These are phyloP conservation scores for Lanius ludovicianus DNA, from an alignment of 2,113 vertebrate species.

Conservation along the genomic window DNA sequence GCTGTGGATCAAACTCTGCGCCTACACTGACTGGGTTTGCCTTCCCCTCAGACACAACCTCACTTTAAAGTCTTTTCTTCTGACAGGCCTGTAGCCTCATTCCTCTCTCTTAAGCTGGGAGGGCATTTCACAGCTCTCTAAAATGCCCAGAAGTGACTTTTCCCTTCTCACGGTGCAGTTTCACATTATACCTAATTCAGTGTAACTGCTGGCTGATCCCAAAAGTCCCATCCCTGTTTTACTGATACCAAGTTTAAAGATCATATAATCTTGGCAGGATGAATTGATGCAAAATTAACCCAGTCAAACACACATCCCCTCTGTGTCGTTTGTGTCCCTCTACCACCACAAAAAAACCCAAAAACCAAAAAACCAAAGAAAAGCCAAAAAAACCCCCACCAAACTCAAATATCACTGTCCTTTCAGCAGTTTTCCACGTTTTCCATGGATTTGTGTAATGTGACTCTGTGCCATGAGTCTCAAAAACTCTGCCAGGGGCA, in stretches of 20 bases:
- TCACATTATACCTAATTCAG: background rate
- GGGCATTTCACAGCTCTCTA: background rate
- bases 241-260: background rate
- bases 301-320: background rate
- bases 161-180: background rate
- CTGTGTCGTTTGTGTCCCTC: background rate
- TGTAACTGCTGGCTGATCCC: background rate
- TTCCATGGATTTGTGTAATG: background rate
- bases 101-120: constrained; percentile 22
- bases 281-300: background rate
- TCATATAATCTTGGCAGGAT: background rate
- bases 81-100: constrained; percentile 43
- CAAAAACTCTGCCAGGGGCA: constrained; percentile 1
- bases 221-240: background rate
- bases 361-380: background rate
- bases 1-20: constrained; percentile 44
- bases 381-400: background rate
- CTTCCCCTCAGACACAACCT: constrained; percentile 61
- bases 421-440: background rate
- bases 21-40: constrained; percentile 36
- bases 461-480: background rate
- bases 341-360: background rate
- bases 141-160: constrained; percentile 37
- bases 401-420: background rate
- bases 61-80: constrained; percentile 62